Evolutionary conservation across 2,113 vertebrate genomes (phyloP).

Genomic region (Asarcornis scutulata): DNA sequence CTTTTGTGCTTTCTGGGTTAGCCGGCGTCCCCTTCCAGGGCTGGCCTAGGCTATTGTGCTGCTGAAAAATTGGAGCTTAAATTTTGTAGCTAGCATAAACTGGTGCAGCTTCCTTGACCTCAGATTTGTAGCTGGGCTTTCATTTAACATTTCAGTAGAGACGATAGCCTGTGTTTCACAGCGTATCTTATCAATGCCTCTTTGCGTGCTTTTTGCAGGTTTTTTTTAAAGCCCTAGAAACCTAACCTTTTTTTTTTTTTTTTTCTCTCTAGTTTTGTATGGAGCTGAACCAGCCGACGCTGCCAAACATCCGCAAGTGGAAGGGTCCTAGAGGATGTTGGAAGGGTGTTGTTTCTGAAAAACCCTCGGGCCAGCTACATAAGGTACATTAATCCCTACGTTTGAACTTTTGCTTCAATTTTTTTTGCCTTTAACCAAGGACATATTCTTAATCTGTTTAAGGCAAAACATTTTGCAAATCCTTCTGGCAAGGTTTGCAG

Average conservation of each 20-base stretch:
- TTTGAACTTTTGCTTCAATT: neutral
- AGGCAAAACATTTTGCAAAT: neutral
- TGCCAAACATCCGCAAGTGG: conserved; percentile 91
- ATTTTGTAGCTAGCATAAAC: neutral
- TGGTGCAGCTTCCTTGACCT: neutral
- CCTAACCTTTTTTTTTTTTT: neutral
- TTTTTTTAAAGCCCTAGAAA: neutral
- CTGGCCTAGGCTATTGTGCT: neutral
- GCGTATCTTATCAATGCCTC: neutral
- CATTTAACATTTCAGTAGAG: neutral
- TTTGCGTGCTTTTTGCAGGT: neutral
- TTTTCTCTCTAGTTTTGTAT: conserved; percentile 84
- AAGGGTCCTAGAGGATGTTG: conserved; percentile 87
- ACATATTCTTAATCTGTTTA: neutral
- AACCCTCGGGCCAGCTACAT: conserved; percentile 76
- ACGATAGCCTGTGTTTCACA: neutral
- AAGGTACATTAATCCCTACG: conserved; percentile 78
- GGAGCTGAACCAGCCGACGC: conserved; percentile 90
- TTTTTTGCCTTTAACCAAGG: neutral
- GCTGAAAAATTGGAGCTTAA: neutral
- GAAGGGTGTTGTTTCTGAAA: conserved; percentile 87
- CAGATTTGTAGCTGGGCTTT: neutral
- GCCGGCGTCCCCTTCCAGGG: neutral
- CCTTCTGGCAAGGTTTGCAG: neutral
- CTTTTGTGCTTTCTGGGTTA: neutral